A percentile compares a stretch with the other conserved stretches of the same genome.
phyloP scores from a whole-genome alignment of 2,888 invertebrate genomes.

The Cosmorhoe ocellata region DNA sequence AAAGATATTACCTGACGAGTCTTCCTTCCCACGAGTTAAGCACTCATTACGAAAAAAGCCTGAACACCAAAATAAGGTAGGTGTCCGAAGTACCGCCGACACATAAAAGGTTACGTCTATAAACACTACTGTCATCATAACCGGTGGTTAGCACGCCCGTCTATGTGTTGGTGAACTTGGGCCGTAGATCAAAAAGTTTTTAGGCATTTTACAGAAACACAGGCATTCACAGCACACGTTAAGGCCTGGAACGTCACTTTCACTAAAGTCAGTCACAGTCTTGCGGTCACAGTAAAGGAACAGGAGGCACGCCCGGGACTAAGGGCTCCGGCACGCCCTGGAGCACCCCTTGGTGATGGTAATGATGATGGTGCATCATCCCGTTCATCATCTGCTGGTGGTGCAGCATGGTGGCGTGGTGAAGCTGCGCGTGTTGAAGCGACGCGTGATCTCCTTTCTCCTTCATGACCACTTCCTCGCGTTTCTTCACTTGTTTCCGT shows the following conservation, averaged over 20 bases:
- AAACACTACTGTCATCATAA: not conserved
- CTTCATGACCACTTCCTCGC: slow-evolving; percentile 86
- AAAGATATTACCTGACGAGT: slow-evolving; percentile 11
- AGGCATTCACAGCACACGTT: slow-evolving; percentile 48
- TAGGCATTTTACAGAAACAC: slow-evolving; percentile 28
- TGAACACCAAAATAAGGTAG: slow-evolving; percentile 41
- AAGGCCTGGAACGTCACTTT: too few relatives aligned
- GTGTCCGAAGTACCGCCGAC: slow-evolving; percentile 42
- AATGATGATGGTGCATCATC: slow-evolving; percentile 78
- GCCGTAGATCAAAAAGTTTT: slow-evolving; percentile 43
- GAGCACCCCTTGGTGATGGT: slow-evolving; percentile 77
- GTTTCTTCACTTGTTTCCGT: slow-evolving; percentile 93
- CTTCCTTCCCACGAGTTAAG: slow-evolving; percentile 2
- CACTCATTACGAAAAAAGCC: slow-evolving; percentile 43
- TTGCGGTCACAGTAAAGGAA: slow-evolving; percentile 79
- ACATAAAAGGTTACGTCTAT: not conserved
- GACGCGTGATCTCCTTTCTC: slow-evolving; percentile 81
- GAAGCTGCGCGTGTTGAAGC: slow-evolving; percentile 76
- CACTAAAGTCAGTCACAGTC: slow-evolving; percentile 59
- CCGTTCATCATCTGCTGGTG: slow-evolving; percentile 81
- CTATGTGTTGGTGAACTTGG: slow-evolving; percentile 1
- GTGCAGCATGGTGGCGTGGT: slow-evolving; percentile 79
- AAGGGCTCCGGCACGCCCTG: slow-evolving; percentile 78
- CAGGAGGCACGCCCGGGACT: slow-evolving; percentile 71
- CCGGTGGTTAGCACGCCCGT: not conserved